Evolutionary conservation across 2,113 vertebrate genomes (phyloP), one percentile per base, ranked within the genome.

Genomic region (Irena cyanogastra): DNA sequence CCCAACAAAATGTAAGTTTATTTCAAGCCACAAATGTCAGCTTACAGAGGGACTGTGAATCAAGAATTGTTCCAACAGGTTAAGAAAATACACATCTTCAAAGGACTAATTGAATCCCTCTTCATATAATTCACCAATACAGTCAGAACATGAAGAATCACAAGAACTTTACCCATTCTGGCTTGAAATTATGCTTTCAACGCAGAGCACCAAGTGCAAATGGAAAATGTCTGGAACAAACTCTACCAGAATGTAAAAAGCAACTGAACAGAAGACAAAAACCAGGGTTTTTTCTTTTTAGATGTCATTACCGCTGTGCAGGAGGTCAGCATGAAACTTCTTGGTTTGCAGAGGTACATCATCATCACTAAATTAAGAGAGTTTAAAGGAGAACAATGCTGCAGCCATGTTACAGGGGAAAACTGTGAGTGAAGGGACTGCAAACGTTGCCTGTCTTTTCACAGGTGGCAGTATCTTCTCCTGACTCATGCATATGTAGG

Each of bases 251-350:
- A 80, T 0, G 3, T 16, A 39, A 78, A 79, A 66, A 20, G 4
- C 21, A 77, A 76, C 50, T 17, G 16, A 69, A 74, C 56, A 23
- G 57, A 82, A 70, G 76, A 74, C 11, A 65, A 41, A 41, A 93
- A 20, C 0, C 4, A 5, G 2, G 2, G 0, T 0, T 7, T 27
- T 64, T 59, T 64, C 5, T 44, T 65, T 87, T 83, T 9, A 56
- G 17, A 44, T 65, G 22, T 61, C 31, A 30, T 49, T 76, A 56
- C 24, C 33, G 27, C 14, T 31, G 4, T 22, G 26, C 54, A 54
- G 54, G 30, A 69, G 28, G 50, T 47, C 50, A 77, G 19, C 20
- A 60, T 14, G 35, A 76, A 87, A 37, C 2, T 11, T 57, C 68
- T 83, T 75, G 28, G 16, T 88, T 83, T 80, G 54, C 24, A 87